Percentiles rank a stretch among this genome's conserved stretches.
Conservation (phyloP, 1,140 invertebrate species). For the Drosophila athabasca region DNA sequence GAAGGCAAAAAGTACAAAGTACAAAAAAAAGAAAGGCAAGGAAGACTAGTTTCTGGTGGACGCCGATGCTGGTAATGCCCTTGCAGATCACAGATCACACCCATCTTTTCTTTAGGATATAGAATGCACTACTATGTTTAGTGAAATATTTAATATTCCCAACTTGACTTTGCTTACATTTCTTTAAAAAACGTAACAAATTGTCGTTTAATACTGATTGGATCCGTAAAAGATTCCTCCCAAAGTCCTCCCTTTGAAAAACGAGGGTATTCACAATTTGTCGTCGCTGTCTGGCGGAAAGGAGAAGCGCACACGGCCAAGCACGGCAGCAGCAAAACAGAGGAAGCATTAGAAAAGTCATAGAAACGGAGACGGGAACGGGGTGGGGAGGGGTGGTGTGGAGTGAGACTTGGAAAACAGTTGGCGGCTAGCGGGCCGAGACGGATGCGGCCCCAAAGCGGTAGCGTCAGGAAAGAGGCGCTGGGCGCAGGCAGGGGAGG, state of each 20-base stretch:
- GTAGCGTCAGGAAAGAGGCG: not conserved
- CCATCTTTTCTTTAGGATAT: too few relatives aligned
- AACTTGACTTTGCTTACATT: too few relatives aligned
- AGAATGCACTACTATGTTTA: too few relatives aligned
- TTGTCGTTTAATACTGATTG: too few relatives aligned
- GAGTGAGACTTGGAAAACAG: constrained; percentile 33
- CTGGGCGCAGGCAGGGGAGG: not conserved
- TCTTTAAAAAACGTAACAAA: too few relatives aligned
- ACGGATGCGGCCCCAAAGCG: constrained; percentile 8
- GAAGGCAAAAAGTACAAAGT: constrained; percentile 43
- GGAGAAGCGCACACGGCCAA: constrained; percentile 45
- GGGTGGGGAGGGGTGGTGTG: too few relatives aligned
- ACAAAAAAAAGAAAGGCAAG: constrained; percentile 12
- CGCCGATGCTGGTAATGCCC: too few relatives aligned
- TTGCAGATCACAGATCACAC: too few relatives aligned
- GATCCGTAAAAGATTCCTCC: too few relatives aligned
- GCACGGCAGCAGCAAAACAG: constrained; percentile 18
- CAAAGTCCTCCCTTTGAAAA: too few relatives aligned
- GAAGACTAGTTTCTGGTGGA: not conserved
- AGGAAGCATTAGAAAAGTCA: constrained; percentile 67
- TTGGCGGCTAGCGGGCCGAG: constrained; percentile 40
- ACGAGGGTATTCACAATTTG: too few relatives aligned
- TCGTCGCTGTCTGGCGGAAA: constrained; percentile 5
- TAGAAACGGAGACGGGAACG: constrained; percentile 22
- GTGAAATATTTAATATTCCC: too few relatives aligned